Evolutionary conservation across 2,888 invertebrate genomes (phyloP), one percentile per base, ranked within the genome.

Genomic region (Hemaris fuciformis): DNA sequence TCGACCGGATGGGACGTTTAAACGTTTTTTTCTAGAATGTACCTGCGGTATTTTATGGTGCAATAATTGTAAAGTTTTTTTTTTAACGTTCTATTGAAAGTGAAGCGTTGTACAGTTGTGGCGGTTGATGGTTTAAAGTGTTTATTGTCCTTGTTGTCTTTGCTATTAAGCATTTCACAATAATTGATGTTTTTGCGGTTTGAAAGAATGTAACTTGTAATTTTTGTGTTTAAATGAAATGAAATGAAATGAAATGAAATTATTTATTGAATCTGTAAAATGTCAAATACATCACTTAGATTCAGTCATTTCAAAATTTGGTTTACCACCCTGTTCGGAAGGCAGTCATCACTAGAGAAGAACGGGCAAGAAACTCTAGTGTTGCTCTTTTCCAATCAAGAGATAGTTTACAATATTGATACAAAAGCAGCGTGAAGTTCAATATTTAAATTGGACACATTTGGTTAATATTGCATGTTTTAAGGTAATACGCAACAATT

Each of bases 1-100:
- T 20, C 25, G 53, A 27, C 56, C 31, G 34, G 65, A 68, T 71
- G 56, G 60, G 61, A 65, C 62, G 18, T 65, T 62, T 64, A n/a
- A 23, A 23, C 4, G n/a, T 38, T 46, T 53, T 57, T 58, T 43
- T 58, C 8, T 41, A 42, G 4, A 18, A 27, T 43, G 43, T 43
- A 31, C 42, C 43, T 43, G 27, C 6, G 43, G 43, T 59, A 43
- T 43, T 43, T 42, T 59, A 42, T 41, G 57, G 23, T 57, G 23
- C 10, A 10, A 18, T 57, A 43, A 59, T 59, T 43, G 58, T 59
- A 8, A 41, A 27, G 23, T 23, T 15, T 20, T 18, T 15, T 42
- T 59, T 27, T 42, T 27, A n/a, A 20, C 18, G 18, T 57, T 23
- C 38, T 53, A 53, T 53, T 18, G 53, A 53, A 53, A 53, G 31